Evolutionary conservation across 2,888 invertebrate species (phyloP), one percentile per base, ranked within the genome.

Genomic region (Rhorus exstirpatorius): DNA sequence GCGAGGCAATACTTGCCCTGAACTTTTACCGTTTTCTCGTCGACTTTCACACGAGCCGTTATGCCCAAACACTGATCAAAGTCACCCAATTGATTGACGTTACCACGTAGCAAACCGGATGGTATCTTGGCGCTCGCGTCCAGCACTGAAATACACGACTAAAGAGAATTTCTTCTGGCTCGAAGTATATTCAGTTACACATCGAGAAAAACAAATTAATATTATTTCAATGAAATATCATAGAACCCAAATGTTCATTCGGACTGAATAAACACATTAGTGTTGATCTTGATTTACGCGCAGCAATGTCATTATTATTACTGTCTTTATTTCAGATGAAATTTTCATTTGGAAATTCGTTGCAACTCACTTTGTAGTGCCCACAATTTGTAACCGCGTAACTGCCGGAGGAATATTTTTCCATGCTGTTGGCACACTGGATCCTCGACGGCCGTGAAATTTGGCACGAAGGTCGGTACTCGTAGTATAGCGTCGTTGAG

Each of bases 101-200:
- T 96, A 84, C 96, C 96, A 87, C 95, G 95, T 53, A 96, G 93
- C 71, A 96, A 90, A 60, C 96, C 95, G 87, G 96, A 95, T 87
- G 96, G 95, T 70, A 96, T 94, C 91, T 96, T 96, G n/a, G 95
- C 96, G 38, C 95, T 95, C 35, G 96, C 94, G 91, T 96, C 96
- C 89, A 96, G 93, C 96, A 96, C 96, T 96, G 93, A 89, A 94
- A 93, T 92, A 51, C 41, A 82, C 49, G 67, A 72, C 83, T 83
- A 53, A 71, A 81, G 91, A 88, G 76, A 83, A 82, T 82, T 70
- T 70, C 67, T 60, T 72, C 61, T 35, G 49, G 68, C 79, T 84
- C 72, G 60, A 77, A 78, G n/a, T n/a, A 51, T 3, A 74, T 60
- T 41, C n/a, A 21, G 46, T 68, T 10, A 0, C 38, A 38, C 38